Evolutionary conservation across 2,888 invertebrate species (phyloP), one percentile per base, ranked within the genome.

Genomic region (Spialia ferax): DNA sequence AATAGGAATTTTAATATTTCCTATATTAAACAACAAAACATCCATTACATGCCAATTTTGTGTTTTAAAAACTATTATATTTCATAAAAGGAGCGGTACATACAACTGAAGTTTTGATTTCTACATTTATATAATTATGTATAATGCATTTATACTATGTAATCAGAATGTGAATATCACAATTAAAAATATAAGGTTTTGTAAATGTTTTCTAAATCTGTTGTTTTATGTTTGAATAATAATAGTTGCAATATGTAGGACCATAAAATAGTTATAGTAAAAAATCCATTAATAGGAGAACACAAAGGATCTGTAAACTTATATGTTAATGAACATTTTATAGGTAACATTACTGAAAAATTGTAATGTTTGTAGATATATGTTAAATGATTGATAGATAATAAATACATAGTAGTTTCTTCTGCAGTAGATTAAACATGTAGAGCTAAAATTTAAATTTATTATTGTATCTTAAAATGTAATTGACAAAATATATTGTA

Each of bases 401-500:
- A 78, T n/a, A n/a, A 42, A 32, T 77, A 78, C 70, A 74, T 81
- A 45, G 61, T 68, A 68, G 68, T 50, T 68, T 84, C 84, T 88
- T 86, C 86, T 83, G 87, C 86, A 84, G 86, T 89, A 89, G 90
- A 83, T 81, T 78, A 82, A 83, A 86, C 79, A 74, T 82, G 85
- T 91, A 91, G 90, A 84, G 82, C 83, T 88, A 88, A 85, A 80
- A 81, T 84, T 80, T 74, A 83, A 80, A 79, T 84, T 71, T 70
- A 77, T 74, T 72, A 83, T 23, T 88, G 85, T 87, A 88, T 87
- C 84, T 85, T 86, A 86, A 86, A 85, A 87, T 88, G 82, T 90
- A 88, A 86, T 86, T 85, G 84, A 89, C 85, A 87, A 89, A 88
- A 89, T 86, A 88, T 82, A 82, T 80, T 79, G 81, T 80, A 70